phyloP scores from a whole-genome alignment of 2,888 invertebrate genomes.

The Drosophila vallismaia region DNA sequence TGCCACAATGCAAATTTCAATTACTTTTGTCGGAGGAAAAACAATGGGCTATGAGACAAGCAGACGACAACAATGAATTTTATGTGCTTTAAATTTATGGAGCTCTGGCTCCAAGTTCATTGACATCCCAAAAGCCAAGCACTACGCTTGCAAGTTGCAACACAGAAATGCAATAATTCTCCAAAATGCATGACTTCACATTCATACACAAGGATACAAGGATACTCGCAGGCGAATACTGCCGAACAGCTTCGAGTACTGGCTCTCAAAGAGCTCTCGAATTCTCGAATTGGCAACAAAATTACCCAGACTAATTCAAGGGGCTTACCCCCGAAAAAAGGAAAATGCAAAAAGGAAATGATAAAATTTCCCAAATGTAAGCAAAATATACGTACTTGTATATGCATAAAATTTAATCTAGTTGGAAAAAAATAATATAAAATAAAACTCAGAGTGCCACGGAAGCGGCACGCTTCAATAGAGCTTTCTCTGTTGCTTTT shows the following conservation, averaged over 20 bases:
- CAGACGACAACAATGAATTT: constrained; percentile 21
- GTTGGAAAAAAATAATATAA: constrained; percentile 28
- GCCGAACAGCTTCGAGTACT: constrained; percentile 25
- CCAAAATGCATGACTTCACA: constrained; percentile 45
- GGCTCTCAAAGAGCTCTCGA: constrained; percentile 43
- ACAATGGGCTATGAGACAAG: constrained; percentile 33
- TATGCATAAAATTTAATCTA: constrained; percentile 71
- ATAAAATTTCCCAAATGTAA: constrained; percentile 50
- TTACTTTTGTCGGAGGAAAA: constrained; percentile 22
- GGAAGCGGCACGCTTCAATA: constrained; percentile 27
- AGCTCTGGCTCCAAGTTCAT: constrained; percentile 49
- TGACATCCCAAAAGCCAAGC: constrained; percentile 46
- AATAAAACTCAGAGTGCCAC: constrained; percentile 1
- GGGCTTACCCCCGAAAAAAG: constrained; percentile 18
- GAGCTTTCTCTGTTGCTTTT: constrained; percentile 59
- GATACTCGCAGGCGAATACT: neutral
- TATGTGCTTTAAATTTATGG: constrained; percentile 40
- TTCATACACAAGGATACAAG: neutral
- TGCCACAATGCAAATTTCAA: constrained; percentile 38
- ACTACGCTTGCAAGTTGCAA: neutral
- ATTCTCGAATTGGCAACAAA: constrained; percentile 69
- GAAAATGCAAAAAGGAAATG: constrained; percentile 48
- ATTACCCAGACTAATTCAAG: constrained; percentile 50
- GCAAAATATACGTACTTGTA: constrained; percentile 36
- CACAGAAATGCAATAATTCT: constrained; percentile 58